A percentile compares a stretch with the other conserved stretches of the same genome.
These are phyloP conservation scores for Misgurnus mizolepis DNA, from an alignment of 2,113 vertebrate species.

Conservation along the genomic window DNA sequence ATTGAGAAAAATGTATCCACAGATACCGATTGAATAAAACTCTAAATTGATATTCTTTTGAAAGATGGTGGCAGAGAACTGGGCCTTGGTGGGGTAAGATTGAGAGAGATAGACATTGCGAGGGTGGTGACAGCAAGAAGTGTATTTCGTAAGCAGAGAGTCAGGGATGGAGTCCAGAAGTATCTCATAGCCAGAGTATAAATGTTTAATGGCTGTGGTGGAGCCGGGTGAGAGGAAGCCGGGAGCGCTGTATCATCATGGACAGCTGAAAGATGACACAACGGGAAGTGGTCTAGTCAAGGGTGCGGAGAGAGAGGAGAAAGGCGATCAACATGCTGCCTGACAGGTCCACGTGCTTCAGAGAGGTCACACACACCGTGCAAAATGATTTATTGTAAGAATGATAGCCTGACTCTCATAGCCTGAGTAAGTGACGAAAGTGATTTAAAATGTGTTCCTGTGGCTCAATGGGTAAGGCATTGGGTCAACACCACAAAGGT, in stretches of 20 bases:
- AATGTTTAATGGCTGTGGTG: constrained; percentile 75
- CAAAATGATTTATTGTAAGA: not conserved
- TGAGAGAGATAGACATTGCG: not conserved
- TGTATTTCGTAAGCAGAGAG: constrained; percentile 59
- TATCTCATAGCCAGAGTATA: constrained; percentile 70
- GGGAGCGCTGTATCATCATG: constrained; percentile 67
- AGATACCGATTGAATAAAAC: constrained; percentile 6
- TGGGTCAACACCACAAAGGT: no score
- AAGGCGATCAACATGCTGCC: constrained; percentile 23
- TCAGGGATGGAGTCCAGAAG: constrained; percentile 52
- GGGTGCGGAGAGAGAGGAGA: constrained; percentile 45
- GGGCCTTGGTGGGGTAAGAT: not conserved
- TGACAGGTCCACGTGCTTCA: constrained; percentile 27
- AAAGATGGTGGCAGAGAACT: constrained; percentile 1
- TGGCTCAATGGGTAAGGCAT: no score
- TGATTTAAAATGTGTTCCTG: no score
- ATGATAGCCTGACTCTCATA: no score
- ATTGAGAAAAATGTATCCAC: constrained; percentile 28
- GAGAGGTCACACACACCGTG: not conserved
- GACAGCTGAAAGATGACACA: constrained; percentile 70
- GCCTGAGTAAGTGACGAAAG: no score
- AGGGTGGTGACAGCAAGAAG: not conserved
- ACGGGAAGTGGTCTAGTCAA: constrained; percentile 63
- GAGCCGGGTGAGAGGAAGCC: constrained; percentile 65
- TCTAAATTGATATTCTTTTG: constrained; percentile 35